Base-by-base conservation (phyloP, 2,888 invertebrate genomes). In the Sceliomorpha sp. region DNA sequence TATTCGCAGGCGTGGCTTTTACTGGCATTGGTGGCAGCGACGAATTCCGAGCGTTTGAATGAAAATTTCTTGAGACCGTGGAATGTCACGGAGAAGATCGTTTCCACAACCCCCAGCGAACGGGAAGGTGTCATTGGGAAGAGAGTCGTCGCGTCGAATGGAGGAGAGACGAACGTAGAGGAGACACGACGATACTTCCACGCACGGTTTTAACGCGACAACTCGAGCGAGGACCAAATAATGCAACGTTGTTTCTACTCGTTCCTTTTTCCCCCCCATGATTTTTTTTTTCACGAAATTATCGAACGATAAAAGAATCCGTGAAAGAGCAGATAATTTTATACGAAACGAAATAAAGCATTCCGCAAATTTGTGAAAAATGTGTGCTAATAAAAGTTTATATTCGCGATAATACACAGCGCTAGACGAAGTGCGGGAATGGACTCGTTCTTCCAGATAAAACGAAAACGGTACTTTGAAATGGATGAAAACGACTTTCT, bases 21-120 rank as follows among this genome's bases (percentile, higher is more conserved):
- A 75, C 75, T n/a, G 73, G 74, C 74, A 79, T 75, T 74, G 78
- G 79, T 78, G 78, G 78, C 77, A 72, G 42, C 64, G 75, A 75
- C 77, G 80, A 73, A 87, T 88, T 86, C 86, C 87, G 60, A 68
- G 78, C 87, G 83, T 86, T 85, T 87, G 87, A 88, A 87, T 88
- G 88, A 88, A 87, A 87, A 87, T 87, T 84, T 88, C 87, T 87
- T 78, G 79, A 81, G 81, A 80, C 79, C 82, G 81, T 56, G 76
- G 82, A 80, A 85, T 82, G 75, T 68, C 63, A 70, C 62, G 67
- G 39, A 50, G 53, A n/a, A n/a, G 47, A 36, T 31, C 29, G 20
- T 20, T 24, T 39, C 14, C 53, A 27, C 26, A 48, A 40, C 48
- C 44, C 55, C 47, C 44, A 51, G 60, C 50, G 36, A 55, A 62